Conservation (phyloP, 92 coral and sea anemone genomes). For the Pocillopora meandrina region DNA sequence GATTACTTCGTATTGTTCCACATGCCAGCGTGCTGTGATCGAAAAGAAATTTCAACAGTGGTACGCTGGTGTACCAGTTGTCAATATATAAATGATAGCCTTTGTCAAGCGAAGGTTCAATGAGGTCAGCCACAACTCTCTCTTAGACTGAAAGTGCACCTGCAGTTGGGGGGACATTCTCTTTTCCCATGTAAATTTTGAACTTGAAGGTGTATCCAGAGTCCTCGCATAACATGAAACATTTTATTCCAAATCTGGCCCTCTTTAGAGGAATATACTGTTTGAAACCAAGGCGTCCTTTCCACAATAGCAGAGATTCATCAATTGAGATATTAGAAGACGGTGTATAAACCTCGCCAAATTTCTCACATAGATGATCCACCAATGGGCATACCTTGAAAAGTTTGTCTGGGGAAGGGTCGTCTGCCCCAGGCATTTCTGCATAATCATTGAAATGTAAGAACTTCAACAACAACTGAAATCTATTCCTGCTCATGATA, state of each 20-base stretch:
- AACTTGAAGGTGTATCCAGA: slow-evolving; percentile 38
- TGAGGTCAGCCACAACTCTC: slow-evolving; percentile 38
- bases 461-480: slow-evolving; percentile 24
- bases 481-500: slow-evolving; percentile 35
- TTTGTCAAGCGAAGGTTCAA: slow-evolving; percentile 38
- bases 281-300: slow-evolving; percentile 44
- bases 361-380: slow-evolving; percentile 37
- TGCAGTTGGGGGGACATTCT: slow-evolving; percentile 9
- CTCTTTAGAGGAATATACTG: slow-evolving; percentile 45
- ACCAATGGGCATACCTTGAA: slow-evolving; percentile 40
- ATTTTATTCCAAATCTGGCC: slow-evolving; percentile 46
- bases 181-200: slow-evolving; percentile 37
- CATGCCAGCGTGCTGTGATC: too few relatives aligned
- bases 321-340: slow-evolving; percentile 24
- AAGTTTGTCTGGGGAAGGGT: slow-evolving; percentile 32
- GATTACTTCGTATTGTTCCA: too few relatives aligned
- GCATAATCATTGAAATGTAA: slow-evolving; percentile 43
- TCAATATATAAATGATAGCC: too few relatives aligned
- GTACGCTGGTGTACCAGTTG: slow-evolving; percentile 40
- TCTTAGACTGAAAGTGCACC: slow-evolving; percentile 32
- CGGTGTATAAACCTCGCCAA: slow-evolving; percentile 35
- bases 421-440: slow-evolving; percentile 17
- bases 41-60: too few relatives aligned
- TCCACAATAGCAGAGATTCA: slow-evolving; percentile 43
- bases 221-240: slow-evolving; percentile 32